These are phyloP conservation scores for Trachurus trachurus DNA, from an alignment of 2,797 vertebrate species.

Conservation along the genomic window DNA sequence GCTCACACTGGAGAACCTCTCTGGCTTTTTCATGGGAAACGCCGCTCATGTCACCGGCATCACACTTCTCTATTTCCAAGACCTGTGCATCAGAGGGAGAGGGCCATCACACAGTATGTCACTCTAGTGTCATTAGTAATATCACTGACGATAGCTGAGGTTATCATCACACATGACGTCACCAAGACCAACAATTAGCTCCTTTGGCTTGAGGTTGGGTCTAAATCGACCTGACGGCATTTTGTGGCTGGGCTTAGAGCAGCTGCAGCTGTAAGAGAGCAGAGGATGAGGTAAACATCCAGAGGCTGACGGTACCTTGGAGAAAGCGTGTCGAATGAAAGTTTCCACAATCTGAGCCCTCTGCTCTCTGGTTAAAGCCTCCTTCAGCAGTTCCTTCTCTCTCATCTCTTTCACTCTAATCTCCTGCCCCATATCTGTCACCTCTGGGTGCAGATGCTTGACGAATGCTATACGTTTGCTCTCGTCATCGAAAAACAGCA, in stretches of 20 bases:
- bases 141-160: slow-evolving; percentile 58
- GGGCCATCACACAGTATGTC: slow-evolving; percentile 43
- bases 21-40: slow-evolving; percentile 85
- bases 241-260: slow-evolving; percentile 50
- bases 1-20: slow-evolving; percentile 92
- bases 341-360: slow-evolving; percentile 92
- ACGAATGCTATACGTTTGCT: slow-evolving; percentile 86
- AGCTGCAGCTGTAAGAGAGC: slow-evolving; percentile 27
- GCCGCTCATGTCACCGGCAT: slow-evolving; percentile 87
- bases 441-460: slow-evolving; percentile 72
- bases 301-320: slow-evolving; percentile 86
- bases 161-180: slow-evolving; percentile 52
- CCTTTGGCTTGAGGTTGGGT: slow-evolving; percentile 48
- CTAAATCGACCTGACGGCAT: slow-evolving; percentile 66
- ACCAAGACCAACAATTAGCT: slow-evolving; percentile 67
- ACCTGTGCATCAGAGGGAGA: slow-evolving; percentile 81
- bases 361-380: slow-evolving; percentile 91
- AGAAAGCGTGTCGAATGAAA: slow-evolving; percentile 95
- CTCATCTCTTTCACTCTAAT: slow-evolving; percentile 83
- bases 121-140: slow-evolving; percentile 47
- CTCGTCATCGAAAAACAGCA: slow-evolving; percentile 90
- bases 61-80: slow-evolving; percentile 90
- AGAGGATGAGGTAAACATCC: slow-evolving; percentile 53
- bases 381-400: slow-evolving; percentile 88
- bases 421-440: slow-evolving; percentile 59